These are phyloP conservation scores for Stegophylla sp. DNA, from an alignment of 2,888 invertebrate species.

Conservation along the genomic window DNA sequence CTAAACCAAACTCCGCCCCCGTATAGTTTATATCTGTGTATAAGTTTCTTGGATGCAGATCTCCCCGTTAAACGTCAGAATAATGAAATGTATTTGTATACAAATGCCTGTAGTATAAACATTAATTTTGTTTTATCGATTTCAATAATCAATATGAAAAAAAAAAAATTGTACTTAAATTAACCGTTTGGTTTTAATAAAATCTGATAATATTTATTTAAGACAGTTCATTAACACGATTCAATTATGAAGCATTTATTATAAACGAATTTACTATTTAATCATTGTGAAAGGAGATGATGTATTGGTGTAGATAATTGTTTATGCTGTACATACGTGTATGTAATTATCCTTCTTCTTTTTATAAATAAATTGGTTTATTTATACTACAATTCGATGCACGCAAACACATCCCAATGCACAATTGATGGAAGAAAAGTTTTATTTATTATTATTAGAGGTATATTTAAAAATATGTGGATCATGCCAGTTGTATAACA, in stretches of 20 bases:
- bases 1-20: conserved; percentile 56
- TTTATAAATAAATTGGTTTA: too few species aligned
- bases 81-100: conserved; percentile 8
- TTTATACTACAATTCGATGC: too few species aligned
- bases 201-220: conserved; percentile 28
- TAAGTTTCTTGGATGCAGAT: conserved; percentile 8
- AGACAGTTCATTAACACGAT: conserved; percentile 41
- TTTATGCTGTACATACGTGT: too few species aligned
- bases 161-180: not conserved
- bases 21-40: conserved; percentile 17
- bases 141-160: not conserved
- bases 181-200: conserved; percentile 11
- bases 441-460: too few species aligned
- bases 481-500: too few species aligned
- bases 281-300: not conserved
- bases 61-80: conserved; percentile 21
- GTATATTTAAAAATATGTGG: too few species aligned
- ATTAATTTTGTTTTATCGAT: not conserved
- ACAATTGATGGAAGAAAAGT: too few species aligned
- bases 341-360: too few species aligned
- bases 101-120: not conserved
- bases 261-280: not conserved
- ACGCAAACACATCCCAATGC: too few species aligned
- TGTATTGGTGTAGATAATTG: too few species aligned
- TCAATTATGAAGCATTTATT: not conserved